Evolutionary conservation across 2,888 invertebrate genomes (phyloP).

Genomic region (Pantelozetes paolii): DNA sequence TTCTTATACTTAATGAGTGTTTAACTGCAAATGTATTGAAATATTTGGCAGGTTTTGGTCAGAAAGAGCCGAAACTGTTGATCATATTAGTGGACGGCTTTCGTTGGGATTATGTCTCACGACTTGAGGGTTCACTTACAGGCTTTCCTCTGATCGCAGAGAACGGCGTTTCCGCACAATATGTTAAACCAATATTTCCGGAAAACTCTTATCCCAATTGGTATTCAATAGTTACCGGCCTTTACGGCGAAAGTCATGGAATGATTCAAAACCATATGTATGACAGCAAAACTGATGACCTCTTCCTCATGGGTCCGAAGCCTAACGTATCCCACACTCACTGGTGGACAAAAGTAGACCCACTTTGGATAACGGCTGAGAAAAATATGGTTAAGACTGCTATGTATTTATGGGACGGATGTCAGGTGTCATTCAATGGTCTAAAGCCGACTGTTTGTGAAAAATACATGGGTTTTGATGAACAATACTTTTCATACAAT

Average conservation of each 20-base stretch:
- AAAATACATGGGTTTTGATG: neutral
- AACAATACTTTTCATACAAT: neutral
- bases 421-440: constrained; percentile 46
- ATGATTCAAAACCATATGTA: constrained; percentile 53
- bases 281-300: constrained; percentile 49
- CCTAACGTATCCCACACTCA: constrained; percentile 46
- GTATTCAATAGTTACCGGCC: constrained; percentile 46
- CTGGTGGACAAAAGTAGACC: constrained; percentile 48
- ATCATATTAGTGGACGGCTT: constrained; percentile 42
- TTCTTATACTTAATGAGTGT: no score
- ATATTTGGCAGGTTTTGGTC: no score
- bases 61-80: constrained; percentile 35
- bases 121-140: neutral
- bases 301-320: constrained; percentile 46
- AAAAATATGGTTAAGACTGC: constrained; percentile 46
- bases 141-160: constrained; percentile 45
- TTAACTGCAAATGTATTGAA: no score
- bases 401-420: constrained; percentile 49
- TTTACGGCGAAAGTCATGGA: constrained; percentile 52
- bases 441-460: constrained; percentile 42
- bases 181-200: constrained; percentile 46
- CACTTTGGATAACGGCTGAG: constrained; percentile 48
- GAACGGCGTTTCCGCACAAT: constrained; percentile 46
- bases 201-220: constrained; percentile 48
- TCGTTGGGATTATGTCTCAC: constrained; percentile 41